Evolutionary conservation across 2,797 vertebrate genomes (phyloP).

Genomic region (Atherinosoma microstoma): DNA sequence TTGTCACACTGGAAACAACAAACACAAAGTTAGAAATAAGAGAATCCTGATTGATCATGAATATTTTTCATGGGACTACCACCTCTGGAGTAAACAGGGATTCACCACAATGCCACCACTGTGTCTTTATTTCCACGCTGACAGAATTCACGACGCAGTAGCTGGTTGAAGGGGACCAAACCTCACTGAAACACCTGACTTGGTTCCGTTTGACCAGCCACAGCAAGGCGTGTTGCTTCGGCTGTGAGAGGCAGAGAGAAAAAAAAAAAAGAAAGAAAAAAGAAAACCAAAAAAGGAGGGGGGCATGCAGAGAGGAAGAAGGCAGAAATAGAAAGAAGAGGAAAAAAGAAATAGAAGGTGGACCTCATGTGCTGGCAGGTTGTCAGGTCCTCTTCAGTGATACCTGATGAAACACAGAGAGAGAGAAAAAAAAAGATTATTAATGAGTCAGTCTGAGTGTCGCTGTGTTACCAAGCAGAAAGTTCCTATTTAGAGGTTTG

Average conservation of each 20-base stretch:
- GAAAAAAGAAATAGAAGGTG: constrained; percentile 11
- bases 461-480: constrained; percentile 58
- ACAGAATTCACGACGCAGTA: constrained; percentile 91
- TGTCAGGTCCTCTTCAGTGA: constrained; percentile 53
- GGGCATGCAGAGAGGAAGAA: constrained; percentile 2
- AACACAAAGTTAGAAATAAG: not conserved
- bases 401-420: constrained; percentile 72
- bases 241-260: constrained; percentile 55
- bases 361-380: constrained; percentile 17
- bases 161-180: constrained; percentile 99
- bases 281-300: not conserved
- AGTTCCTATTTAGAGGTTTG: constrained; percentile 59
- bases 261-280: constrained; percentile 11
- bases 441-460: constrained; percentile 4
- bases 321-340: constrained; percentile 5
- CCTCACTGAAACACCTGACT: constrained; percentile 98
- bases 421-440: not conserved
- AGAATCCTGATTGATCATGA: not conserved
- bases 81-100: constrained; percentile 32
- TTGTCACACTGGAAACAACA: constrained; percentile 1
- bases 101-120: constrained; percentile 30
- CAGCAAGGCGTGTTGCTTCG: constrained; percentile 91
- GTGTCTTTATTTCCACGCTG: constrained; percentile 69
- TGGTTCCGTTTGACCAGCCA: constrained; percentile 99
- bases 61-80: constrained; percentile 8